phyloP scores from a whole-genome alignment of 2,113 vertebrate genomes.

The Columbina picui region DNA sequence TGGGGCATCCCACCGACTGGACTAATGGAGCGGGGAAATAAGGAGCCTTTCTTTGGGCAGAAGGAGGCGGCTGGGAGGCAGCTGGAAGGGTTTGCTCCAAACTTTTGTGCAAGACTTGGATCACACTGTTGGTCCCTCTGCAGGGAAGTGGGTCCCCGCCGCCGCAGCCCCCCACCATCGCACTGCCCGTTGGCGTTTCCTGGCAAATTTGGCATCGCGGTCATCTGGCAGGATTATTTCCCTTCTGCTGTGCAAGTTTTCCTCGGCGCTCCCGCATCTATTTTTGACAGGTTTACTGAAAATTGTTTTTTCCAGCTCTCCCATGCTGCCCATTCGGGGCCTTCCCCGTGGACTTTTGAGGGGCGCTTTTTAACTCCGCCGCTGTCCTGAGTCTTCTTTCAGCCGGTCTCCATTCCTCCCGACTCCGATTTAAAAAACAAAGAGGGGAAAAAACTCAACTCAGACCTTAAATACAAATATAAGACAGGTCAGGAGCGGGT shows the following conservation, averaged over 20 bases:
- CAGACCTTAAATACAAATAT: not conserved
- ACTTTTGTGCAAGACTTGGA: not conserved
- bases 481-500: not conserved
- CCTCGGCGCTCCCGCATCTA: not conserved
- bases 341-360: not conserved
- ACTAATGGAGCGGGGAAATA: fast-evolving
- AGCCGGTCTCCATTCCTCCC: not conserved
- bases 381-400: not conserved
- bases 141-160: not conserved
- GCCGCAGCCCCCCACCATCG: not conserved
- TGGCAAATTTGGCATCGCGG: not conserved
- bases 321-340: not conserved
- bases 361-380: not conserved
- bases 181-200: not conserved
- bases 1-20: not conserved
- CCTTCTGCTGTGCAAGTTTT: not conserved
- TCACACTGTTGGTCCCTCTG: fast-evolving
- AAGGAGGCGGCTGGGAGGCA: not conserved
- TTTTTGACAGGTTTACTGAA: not conserved
- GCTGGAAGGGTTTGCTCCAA: not conserved
- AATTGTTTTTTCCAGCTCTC: not conserved
- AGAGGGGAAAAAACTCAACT: no score
- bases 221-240: not conserved
- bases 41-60: not conserved
- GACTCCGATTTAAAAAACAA: not conserved